A percentile compares a stretch with the other conserved stretches of the same genome.
phyloP scores from a whole-genome alignment of 2,797 vertebrate species.

The Loriculus beryllinus region DNA sequence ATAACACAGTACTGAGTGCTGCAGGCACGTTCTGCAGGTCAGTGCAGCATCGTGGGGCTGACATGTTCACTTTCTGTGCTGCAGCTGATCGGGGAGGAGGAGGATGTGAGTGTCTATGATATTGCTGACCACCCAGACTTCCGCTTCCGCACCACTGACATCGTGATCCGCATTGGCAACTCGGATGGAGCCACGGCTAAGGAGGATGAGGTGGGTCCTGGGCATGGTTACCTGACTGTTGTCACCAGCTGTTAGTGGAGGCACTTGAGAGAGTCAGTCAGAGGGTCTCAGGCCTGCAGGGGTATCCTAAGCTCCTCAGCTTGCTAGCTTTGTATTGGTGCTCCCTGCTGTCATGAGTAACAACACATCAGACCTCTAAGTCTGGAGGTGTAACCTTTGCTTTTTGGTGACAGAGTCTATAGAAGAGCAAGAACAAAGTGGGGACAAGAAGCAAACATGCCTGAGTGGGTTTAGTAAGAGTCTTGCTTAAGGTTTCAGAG shows the following conservation, averaged over 20 bases:
- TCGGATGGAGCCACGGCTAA: slow-evolving; percentile 79
- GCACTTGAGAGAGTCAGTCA: background rate
- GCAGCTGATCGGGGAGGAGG: slow-evolving; percentile 90
- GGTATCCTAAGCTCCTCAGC: background rate
- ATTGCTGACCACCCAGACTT: slow-evolving; percentile 97
- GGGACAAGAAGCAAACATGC: background rate
- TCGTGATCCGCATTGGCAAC: slow-evolving; percentile 95
- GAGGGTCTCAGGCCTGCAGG: background rate
- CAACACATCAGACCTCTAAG: background rate
- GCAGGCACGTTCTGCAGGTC: background rate
- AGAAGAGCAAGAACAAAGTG: background rate
- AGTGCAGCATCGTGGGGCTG: background rate
- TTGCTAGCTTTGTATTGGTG: background rate
- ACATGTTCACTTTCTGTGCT: fast-evolving
- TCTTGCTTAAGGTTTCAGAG: background rate
- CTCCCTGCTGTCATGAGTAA: background rate
- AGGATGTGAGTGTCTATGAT: slow-evolving; percentile 97
- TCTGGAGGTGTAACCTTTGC: background rate
- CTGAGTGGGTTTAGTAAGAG: background rate
- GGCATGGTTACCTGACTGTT: fast-evolving
- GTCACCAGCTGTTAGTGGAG: background rate
- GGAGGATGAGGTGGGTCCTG: slow-evolving; percentile 81
- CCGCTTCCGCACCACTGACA: slow-evolving; percentile 93
- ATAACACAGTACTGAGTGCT: background rate
- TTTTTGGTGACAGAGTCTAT: background rate